A percentile compares a stretch with the other conserved stretches of the same genome.
phyloP scores from a whole-genome alignment of 2,113 vertebrate species.

The Perccottus glenii region DNA sequence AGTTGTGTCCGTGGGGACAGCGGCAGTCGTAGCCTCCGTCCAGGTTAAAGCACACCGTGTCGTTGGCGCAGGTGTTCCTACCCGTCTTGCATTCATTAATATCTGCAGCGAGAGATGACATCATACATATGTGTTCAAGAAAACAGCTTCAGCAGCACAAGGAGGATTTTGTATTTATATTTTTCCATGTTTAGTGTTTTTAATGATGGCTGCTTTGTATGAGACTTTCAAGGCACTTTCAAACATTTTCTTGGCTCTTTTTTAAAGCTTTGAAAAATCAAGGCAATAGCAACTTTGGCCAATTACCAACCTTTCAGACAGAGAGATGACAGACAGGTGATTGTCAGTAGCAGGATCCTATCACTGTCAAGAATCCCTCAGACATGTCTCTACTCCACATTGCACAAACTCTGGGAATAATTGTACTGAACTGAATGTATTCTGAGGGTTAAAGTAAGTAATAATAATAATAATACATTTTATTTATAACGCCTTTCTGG shows the following conservation, averaged over 20 bases:
- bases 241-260: background rate
- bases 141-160: background rate
- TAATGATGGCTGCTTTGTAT: too few relatives aligned
- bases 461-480: too few relatives aligned
- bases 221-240: too few relatives aligned
- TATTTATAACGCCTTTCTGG: too few relatives aligned
- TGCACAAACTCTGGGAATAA: background rate
- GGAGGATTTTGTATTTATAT: background rate
- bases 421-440: too few relatives aligned
- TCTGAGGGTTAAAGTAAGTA: background rate
- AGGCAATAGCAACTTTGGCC: background rate
- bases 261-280: background rate
- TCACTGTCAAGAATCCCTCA: slow-evolving; percentile 4
- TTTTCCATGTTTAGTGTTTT: background rate
- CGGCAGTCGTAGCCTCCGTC: slow-evolving; percentile 97
- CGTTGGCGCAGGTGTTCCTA: slow-evolving; percentile 95
- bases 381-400: background rate
- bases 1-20: slow-evolving; percentile 97
- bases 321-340: background rate
- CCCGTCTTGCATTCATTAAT: slow-evolving; percentile 96
- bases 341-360: slow-evolving; percentile 4
- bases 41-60: slow-evolving; percentile 98
- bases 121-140: slow-evolving; percentile 40
- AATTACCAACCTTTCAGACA: background rate
- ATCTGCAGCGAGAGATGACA: slow-evolving; percentile 78